Conservation (phyloP, 2,113 vertebrate genomes). For the Bambusicola thoracicus region DNA sequence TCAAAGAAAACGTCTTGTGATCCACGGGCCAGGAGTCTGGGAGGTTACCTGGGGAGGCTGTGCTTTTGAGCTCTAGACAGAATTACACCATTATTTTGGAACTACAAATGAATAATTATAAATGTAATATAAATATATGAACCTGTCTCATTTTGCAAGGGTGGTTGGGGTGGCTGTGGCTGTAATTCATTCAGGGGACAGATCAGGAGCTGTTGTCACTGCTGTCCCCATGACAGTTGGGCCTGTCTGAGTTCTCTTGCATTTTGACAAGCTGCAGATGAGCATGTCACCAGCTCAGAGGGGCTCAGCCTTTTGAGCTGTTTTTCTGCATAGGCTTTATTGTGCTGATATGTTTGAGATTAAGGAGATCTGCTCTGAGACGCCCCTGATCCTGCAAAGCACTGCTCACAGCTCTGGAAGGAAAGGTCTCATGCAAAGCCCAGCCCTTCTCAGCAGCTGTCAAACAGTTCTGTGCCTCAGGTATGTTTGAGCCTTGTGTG, state of each 20-base stretch:
- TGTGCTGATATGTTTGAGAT: not conserved
- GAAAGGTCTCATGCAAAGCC: fast-evolving
- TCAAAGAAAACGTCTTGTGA: not conserved
- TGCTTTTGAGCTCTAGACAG: not conserved
- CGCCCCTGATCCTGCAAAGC: not conserved
- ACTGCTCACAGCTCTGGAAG: not conserved
- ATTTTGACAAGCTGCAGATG: not conserved
- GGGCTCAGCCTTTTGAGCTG: not conserved
- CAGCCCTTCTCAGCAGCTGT: fast-evolving
- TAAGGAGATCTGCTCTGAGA: not conserved
- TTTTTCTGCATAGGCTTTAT: not conserved
- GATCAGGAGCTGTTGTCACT: not conserved
- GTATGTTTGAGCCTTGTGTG: not conserved
- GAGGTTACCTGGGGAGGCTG: not conserved
- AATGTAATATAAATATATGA: not conserved
- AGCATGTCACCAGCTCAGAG: not conserved
- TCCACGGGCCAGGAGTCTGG: not conserved
- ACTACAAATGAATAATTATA: not conserved
- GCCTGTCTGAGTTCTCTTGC: not conserved
- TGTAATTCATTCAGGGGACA: not conserved
- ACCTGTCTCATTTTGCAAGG: not conserved
- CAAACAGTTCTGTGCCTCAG: not conserved
- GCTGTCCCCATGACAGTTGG: not conserved
- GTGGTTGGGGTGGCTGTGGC: not conserved
- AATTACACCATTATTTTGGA: not conserved